Percentiles rank a stretch among this genome's conserved stretches.
Evolutionary conservation across 2,888 invertebrate genomes (phyloP).

Genomic region (Polia nebulosa): DNA sequence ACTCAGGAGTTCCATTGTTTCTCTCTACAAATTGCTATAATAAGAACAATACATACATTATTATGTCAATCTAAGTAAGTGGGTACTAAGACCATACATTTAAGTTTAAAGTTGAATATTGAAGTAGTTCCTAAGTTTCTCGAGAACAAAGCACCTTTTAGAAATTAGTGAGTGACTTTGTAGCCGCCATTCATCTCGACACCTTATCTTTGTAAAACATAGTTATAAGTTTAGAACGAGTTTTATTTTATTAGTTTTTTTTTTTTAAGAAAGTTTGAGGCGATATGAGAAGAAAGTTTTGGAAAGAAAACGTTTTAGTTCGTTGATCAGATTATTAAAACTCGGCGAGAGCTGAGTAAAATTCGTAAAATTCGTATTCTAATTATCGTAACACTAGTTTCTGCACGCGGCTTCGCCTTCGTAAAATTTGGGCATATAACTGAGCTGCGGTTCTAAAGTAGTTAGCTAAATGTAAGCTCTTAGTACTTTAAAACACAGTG

Average conservation of each 20-base stretch:
- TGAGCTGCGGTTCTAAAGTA: too few species aligned
- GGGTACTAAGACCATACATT: slow-evolving; percentile 27
- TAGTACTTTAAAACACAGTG: neutral
- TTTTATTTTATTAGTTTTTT: slow-evolving; percentile 12
- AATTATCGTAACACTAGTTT: too few species aligned
- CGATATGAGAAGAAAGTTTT: neutral
- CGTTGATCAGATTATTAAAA: neutral
- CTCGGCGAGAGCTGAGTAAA: neutral
- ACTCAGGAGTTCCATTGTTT: slow-evolving; percentile 2
- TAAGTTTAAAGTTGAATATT: slow-evolving; percentile 34
- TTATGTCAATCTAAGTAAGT: slow-evolving; percentile 10
- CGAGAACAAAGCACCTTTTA: slow-evolving; percentile 41
- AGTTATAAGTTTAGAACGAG: slow-evolving; percentile 29
- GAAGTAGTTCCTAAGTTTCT: slow-evolving; percentile 39
- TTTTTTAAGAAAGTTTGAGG: neutral
- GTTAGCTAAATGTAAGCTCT: neutral
- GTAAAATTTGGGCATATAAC: too few species aligned
- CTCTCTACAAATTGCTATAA: neutral
- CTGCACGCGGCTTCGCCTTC: too few species aligned
- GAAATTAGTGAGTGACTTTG: slow-evolving; percentile 46
- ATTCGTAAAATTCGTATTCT: neutral
- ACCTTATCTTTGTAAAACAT: slow-evolving; percentile 34
- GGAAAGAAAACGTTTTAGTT: neutral
- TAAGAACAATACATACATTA: slow-evolving; percentile 1
- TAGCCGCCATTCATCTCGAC: slow-evolving; percentile 43